Base-by-base conservation (phyloP, 1,140 invertebrate genomes). In the Calycopis cecrops region DNA sequence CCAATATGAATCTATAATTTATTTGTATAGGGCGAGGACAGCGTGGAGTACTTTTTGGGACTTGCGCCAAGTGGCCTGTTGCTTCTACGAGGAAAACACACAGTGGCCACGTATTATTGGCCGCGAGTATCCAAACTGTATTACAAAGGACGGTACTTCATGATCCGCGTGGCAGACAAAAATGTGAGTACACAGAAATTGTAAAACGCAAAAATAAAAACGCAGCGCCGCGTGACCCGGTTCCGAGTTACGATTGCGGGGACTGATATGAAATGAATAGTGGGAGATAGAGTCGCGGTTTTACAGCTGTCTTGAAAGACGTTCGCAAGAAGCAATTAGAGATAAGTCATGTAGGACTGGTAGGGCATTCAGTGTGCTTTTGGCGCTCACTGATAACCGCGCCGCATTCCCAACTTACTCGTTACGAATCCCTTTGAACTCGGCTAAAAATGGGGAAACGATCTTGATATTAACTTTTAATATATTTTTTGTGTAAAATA, bases 91-190 rank as follows among this genome's bases (percentile, higher is more conserved):
- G 98, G 97, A 76, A 95, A 96, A 87, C 95, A 93, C 80, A 99
- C 98, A 89, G 98, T 99, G 67, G 98, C 98, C 63, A 97, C 99
- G 85, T 99, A 99, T 89, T 99, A 98, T 87, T 99, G 98, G 98
- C 97, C 97, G 47, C 92, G 97, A 80, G 98, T 99, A 73, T 96
- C 94, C 59, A 98, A 98, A 90, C 94, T 98, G 66, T 97, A 97
- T 85, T 97, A 96, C 88, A 98, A 98, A 90, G 96, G 95, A 72
- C 94, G 96, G 81, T 98, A 96, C 87, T 99, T 99, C 87, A 98
- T 98, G 94, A 90, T 99, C 38, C 91, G 95, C 72, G 97, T 99
- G 53, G 94, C 94, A 69, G 97, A 98, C 87, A 98, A 98, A 90
- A 97, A 96, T 88, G 97, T 96, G 91, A 94, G 69, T 59, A 52